Evolutionary conservation across 2,113 vertebrate genomes (phyloP).

Genomic region (Electrona antarctica): DNA sequence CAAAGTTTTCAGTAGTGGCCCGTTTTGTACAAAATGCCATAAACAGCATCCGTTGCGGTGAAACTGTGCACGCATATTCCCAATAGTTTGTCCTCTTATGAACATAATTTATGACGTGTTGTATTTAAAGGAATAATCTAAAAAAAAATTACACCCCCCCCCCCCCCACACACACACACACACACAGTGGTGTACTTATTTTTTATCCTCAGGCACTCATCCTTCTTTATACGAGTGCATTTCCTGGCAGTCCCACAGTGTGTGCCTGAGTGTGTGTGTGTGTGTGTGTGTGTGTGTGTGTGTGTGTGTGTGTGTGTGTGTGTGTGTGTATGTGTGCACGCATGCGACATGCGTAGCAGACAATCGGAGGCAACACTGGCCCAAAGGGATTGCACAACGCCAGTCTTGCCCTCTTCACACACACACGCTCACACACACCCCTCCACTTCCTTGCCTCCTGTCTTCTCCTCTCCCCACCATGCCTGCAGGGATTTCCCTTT

Average conservation of each 20-base stretch:
- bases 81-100: too few relatives aligned
- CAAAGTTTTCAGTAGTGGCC: too few relatives aligned
- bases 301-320: conserved; percentile 20
- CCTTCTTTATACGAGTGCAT: conserved; percentile 69
- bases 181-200: conserved; percentile 49
- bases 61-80: too few relatives aligned
- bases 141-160: too few relatives aligned
- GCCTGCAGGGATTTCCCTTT: conserved; percentile 75
- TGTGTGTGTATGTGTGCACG: conserved; percentile 49
- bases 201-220: conserved; percentile 63
- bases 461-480: conserved; percentile 39
- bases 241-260: conserved; percentile 56
- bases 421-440: neutral
- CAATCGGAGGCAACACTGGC: conserved; percentile 66
- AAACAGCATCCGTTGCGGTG: too few relatives aligned
- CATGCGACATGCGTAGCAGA: conserved; percentile 59
- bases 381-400: conserved; percentile 72
- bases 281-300: conserved; percentile 46
- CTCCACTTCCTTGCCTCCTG: conserved; percentile 20
- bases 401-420: conserved; percentile 52
- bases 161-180: too few relatives aligned
- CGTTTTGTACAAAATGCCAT: too few relatives aligned
- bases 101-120: too few relatives aligned
- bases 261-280: conserved; percentile 7
- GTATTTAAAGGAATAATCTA: too few relatives aligned